Base-by-base conservation (phyloP, 2,797 vertebrate genomes). In the Hippopotamyrus pictus region DNA sequence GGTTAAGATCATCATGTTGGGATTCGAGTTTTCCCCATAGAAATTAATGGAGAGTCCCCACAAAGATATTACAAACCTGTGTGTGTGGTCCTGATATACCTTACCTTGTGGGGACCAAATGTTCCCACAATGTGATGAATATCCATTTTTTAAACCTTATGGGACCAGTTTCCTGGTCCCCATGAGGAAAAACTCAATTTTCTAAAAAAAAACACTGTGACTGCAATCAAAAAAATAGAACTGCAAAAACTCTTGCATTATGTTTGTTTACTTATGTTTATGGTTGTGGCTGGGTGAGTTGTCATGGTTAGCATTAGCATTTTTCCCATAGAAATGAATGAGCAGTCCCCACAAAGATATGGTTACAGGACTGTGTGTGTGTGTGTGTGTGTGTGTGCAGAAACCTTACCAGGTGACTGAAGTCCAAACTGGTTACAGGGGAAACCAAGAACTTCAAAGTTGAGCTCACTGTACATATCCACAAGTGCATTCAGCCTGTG, bases 361-460 rank as follows among this genome's bases (percentile, higher is more conserved):
- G 19, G n/a, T n/a, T 57, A 57, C 54, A n/a, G 54, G 19, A n/a
- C 17, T 54, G 53, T 54, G 53, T 53, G 51, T 54, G 51, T 53
- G 53, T 29, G 59, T 65, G 59, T 29, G 22, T 12, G 59, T 11
- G 22, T 5, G 11, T 37, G 33, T 6, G 14, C 69, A 76, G 69
- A 73, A 62, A 82, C 91, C 93, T 90, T 91, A 96, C 96, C 96
- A 88, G 96, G 96, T 82, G 96, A 93, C 92, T 97, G 96, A 84
- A 96, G 96, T 65, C 96, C 96, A 89, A 97, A 97, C 57, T 97
- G 96, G 93, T 97, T 97, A 92, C 96, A 96, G 89, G 95, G 89
- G 91, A 97, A 97, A 91, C 93, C 96, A 51, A 97, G 93, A 37
- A 97, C 92, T 73, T 94, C 95, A 90, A 97, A 96, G 91, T 93